phyloP scores from a whole-genome alignment of 2,797 vertebrate genomes.

The Sternarchorhynchus goeldii region DNA sequence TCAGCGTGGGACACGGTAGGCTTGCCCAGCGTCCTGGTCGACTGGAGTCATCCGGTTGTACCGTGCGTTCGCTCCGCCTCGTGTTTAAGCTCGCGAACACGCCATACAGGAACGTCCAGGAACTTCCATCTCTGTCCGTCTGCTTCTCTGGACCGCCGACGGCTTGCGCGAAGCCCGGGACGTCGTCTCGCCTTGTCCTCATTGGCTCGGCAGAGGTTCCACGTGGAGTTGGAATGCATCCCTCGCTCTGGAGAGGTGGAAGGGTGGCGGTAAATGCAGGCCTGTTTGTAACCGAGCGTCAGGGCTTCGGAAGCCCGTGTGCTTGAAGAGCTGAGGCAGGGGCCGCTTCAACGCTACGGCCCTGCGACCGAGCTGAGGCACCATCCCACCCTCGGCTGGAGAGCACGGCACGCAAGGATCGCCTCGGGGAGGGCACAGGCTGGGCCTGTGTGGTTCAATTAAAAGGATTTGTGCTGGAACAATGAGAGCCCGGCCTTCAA shows the following conservation, averaged over 20 bases:
- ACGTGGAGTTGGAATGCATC: not conserved
- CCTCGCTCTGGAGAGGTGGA: not conserved
- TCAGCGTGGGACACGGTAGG: constrained; percentile 65
- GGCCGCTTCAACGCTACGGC: not conserved
- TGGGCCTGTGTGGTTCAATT: not conserved
- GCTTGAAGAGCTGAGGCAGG: too few species aligned
- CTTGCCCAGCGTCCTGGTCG: constrained; percentile 15
- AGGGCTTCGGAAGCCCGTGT: too few species aligned
- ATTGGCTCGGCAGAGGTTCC: not conserved
- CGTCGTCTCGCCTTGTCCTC: not conserved
- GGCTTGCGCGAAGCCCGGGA: not conserved
- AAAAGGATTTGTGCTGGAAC: constrained; percentile 15
- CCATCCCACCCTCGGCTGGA: not conserved
- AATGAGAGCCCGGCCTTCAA: constrained; percentile 5
- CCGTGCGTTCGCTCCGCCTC: not conserved
- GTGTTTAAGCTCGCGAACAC: not conserved
- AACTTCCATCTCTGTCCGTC: not conserved
- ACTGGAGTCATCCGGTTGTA: constrained; percentile 36
- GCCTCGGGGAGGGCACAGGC: too few species aligned
- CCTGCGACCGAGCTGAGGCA: not conserved
- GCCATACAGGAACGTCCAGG: too few species aligned
- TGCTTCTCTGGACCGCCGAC: not conserved
- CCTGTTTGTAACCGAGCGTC: not conserved
- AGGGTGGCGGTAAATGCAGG: not conserved
- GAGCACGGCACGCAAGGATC: not conserved